A percentile compares a stretch with the other conserved stretches of the same genome.
These are phyloP conservation scores for Elysia crispata DNA, from an alignment of 2,888 invertebrate species.

Conservation along the genomic window DNA sequence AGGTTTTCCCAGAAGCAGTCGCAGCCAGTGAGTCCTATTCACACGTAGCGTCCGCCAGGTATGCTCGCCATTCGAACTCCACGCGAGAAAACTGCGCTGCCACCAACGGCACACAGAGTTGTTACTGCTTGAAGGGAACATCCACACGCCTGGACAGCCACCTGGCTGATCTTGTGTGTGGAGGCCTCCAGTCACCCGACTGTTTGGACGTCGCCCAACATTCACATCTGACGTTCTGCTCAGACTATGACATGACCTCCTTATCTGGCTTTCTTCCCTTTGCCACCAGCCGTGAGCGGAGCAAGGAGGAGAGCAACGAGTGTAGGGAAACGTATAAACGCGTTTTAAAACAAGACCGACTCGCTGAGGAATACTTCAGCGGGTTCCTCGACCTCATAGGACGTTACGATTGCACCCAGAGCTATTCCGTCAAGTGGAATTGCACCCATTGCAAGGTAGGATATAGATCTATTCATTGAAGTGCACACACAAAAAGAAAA, in stretches of 20 bases:
- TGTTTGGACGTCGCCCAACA: background rate
- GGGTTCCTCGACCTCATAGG: constrained; percentile 45
- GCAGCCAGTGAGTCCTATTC: too few species aligned
- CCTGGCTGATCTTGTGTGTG: too few species aligned
- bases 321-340: background rate
- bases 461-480: too few species aligned
- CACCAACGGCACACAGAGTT: too few species aligned
- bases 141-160: too few species aligned
- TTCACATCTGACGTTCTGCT: background rate
- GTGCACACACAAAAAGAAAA: too few species aligned
- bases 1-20: background rate
- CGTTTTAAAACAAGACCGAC: constrained; percentile 2
- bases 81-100: too few species aligned
- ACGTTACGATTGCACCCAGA: constrained; percentile 48
- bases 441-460: constrained; percentile 52
- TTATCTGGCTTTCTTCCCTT: background rate
- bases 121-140: too few species aligned
- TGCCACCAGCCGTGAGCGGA: too few species aligned
- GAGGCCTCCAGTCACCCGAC: background rate
- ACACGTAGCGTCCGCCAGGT: too few species aligned
- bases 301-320: background rate
- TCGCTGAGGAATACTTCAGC: constrained; percentile 31
- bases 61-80: too few species aligned
- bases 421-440: constrained; percentile 49
- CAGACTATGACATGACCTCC: constrained; percentile 21